These are phyloP conservation scores for Tachysurus fulvidraco DNA, from an alignment of 2,113 vertebrate genomes.

Conservation along the genomic window DNA sequence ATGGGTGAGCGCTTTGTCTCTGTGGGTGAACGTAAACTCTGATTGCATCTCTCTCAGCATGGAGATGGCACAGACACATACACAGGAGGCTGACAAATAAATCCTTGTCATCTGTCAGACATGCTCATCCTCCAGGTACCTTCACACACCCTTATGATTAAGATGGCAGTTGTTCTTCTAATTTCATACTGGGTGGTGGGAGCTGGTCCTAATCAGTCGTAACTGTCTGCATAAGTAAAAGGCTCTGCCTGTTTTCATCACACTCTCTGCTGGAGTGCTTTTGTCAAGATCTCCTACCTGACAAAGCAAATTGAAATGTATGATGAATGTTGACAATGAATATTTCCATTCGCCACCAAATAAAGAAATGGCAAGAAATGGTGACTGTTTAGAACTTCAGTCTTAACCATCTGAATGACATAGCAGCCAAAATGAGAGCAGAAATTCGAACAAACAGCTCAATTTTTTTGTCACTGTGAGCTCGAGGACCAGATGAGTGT, in stretches of 20 bases:
- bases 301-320: constrained; percentile 41
- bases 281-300: constrained; percentile 4
- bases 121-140: constrained; percentile 30
- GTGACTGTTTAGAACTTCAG: not conserved
- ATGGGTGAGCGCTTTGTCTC: constrained; percentile 18
- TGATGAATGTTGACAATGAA: constrained; percentile 8
- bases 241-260: constrained; percentile 26
- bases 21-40: constrained; percentile 46
- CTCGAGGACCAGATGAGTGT: not conserved
- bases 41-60: constrained; percentile 39
- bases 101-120: constrained; percentile 42
- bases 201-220: constrained; percentile 14
- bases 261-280: constrained; percentile 27
- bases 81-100: constrained; percentile 37
- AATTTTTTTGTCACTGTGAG: constrained; percentile 21
- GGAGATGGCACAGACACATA: constrained; percentile 28
- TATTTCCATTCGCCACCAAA: not conserved
- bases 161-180: constrained; percentile 19
- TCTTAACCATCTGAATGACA: not conserved
- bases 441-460: not conserved
- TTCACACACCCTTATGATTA: constrained; percentile 28
- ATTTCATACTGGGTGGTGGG: constrained; percentile 21
- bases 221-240: constrained; percentile 35
- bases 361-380: constrained; percentile 10
- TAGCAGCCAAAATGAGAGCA: not conserved